Evolutionary conservation across 2,797 vertebrate genomes (phyloP).

Genomic region (Pyrocephalus nanus): DNA sequence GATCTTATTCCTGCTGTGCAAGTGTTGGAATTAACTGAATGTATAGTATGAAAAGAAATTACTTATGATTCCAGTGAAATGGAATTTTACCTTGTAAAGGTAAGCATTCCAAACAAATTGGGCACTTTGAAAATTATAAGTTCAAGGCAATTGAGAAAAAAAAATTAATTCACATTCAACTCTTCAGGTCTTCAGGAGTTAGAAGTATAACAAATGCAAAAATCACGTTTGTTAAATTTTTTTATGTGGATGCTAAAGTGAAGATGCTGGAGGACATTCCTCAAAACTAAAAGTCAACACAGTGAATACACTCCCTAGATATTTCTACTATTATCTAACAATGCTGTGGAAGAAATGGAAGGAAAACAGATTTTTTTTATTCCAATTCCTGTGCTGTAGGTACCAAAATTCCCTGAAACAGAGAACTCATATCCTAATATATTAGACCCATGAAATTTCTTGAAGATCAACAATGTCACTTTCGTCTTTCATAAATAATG

Average conservation of each 20-base stretch:
- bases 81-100: not conserved
- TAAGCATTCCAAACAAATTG: not conserved
- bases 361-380: not conserved
- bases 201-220: not conserved
- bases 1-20: not conserved
- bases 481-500: not conserved
- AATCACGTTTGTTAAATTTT: not conserved
- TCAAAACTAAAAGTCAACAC: not conserved
- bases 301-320: not conserved
- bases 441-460: not conserved
- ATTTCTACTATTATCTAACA: not conserved
- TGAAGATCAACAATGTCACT: not conserved
- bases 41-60: not conserved
- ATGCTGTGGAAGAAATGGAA: not conserved
- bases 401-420: not conserved
- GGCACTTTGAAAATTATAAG: not conserved
- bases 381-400: not conserved
- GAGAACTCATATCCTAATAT: not conserved
- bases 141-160: not conserved
- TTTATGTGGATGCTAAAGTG: not conserved
- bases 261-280: not conserved
- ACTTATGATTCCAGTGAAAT: not conserved
- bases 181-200: not conserved
- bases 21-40: not conserved
- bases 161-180: not conserved